Evolutionary conservation across 2,797 vertebrate genomes (phyloP), one percentile per base, ranked within the genome.

Genomic region (Macrochelys suwanniensis): DNA sequence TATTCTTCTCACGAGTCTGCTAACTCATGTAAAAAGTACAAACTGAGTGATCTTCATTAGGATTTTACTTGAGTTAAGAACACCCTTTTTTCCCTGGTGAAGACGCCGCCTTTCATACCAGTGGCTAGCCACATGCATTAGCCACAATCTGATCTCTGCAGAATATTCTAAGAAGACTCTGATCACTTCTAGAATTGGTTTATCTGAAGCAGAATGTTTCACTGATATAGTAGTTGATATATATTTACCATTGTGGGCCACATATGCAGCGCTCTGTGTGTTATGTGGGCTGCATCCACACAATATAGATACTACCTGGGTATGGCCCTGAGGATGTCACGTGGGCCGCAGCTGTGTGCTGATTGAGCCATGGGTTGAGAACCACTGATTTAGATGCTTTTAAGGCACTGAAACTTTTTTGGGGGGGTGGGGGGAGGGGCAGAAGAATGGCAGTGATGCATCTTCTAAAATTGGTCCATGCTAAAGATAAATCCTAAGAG

Each of bases 391-490:
- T 74, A 84, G 42, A 95, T 45, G 45, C 7, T 78, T 96, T 89
- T 87, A 86, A 50, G 79, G 49, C 11, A 79, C 93, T 84, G 82
- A 47, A 91, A 74, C 23, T 57, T 50, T 82, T 8, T 8, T 9
- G 53, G 23, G 4, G 4, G 4, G 53, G 19, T 7, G 19, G 19
- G 57, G 10, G 53, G 16, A 33, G 82, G 85, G 50, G 88, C 17
- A 31, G 11, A 17, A 57, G 91, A 79, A 74, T 4, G 49, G 79
- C 85, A 80, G 86, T 3, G 8, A 93, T 21, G 7, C 49, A 90
- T 56, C 61, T 93, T 92, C 80, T 84, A 96, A n/a, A 94, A 89
- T n/a, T 37, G 9, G n/a, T 16, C 61, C 10, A n/a, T 37, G 33
- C 15, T 8, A 89, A 87, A 53, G 81, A 49, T 28, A 92, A 93